These are phyloP conservation scores for Cheilosia grossa DNA, from an alignment of 2,888 invertebrate genomes.

Conservation along the genomic window DNA sequence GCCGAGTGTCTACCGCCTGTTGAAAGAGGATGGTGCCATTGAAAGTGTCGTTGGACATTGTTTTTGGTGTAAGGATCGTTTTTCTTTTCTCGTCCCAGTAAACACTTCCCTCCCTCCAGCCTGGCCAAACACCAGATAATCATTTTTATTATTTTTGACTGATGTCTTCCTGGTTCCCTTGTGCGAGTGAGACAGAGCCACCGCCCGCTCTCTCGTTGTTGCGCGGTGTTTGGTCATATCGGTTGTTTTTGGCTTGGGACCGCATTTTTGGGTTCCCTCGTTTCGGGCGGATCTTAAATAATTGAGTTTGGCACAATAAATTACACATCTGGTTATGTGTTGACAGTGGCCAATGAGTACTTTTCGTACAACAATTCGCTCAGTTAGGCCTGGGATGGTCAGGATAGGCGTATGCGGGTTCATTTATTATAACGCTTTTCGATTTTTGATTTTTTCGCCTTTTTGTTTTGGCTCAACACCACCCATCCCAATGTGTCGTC, in stretches of 20 bases:
- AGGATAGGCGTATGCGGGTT: slow-evolving; percentile 69
- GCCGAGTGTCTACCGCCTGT: slow-evolving; percentile 55
- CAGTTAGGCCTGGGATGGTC: slow-evolving; percentile 49
- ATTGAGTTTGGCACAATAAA: slow-evolving; percentile 84
- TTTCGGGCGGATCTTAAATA: slow-evolving; percentile 78
- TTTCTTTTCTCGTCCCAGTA: slow-evolving; percentile 66
- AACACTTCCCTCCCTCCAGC: slow-evolving; percentile 29
- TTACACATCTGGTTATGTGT: slow-evolving; percentile 82
- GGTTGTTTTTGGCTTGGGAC: slow-evolving; percentile 14
- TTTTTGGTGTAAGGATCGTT: slow-evolving; percentile 75
- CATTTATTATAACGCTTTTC: slow-evolving; percentile 70
- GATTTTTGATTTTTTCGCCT: slow-evolving; percentile 28
- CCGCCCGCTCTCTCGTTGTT: slow-evolving; percentile 37
- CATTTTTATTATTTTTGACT: slow-evolving; percentile 67
- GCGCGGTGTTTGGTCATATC: background rate
- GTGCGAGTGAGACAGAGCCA: slow-evolving; percentile 7
- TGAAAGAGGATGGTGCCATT: slow-evolving; percentile 72
- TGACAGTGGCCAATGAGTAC: slow-evolving; percentile 76
- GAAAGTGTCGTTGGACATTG: slow-evolving; percentile 76
- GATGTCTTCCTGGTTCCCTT: slow-evolving; percentile 68
- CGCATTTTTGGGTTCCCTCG: slow-evolving; percentile 32
- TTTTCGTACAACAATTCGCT: slow-evolving; percentile 59
- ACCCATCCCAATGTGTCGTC: slow-evolving; percentile 66
- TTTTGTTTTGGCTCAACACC: slow-evolving; percentile 45
- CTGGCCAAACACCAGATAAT: slow-evolving; percentile 60